Conservation (phyloP, 2,888 invertebrate genomes). For the Toxonevra muliebris region DNA sequence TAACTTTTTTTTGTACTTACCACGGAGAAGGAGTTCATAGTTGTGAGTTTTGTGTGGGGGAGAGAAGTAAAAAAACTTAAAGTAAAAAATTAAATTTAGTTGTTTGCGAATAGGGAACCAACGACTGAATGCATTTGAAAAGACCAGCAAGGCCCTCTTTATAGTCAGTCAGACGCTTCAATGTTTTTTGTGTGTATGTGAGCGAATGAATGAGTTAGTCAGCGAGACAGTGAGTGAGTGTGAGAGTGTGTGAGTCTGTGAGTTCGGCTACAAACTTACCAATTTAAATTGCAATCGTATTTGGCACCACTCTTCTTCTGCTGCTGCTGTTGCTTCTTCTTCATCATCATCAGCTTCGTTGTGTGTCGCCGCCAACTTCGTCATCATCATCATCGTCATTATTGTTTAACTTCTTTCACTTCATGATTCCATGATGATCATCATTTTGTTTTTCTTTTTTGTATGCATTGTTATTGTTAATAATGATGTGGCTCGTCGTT, state of each 20-base stretch:
- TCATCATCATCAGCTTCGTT: not conserved
- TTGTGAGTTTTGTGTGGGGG: constrained; percentile 62
- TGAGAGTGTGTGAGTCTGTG: constrained; percentile 16
- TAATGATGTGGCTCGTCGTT: too few relatives aligned
- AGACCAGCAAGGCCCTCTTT: constrained; percentile 63
- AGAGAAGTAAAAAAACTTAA: constrained; percentile 59
- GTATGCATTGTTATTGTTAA: too few relatives aligned
- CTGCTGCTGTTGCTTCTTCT: too few relatives aligned
- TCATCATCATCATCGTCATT: not conserved
- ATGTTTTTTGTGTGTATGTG: too few relatives aligned
- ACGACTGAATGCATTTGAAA: constrained; percentile 65
- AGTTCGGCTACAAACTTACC: constrained; percentile 18
- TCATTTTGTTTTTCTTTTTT: too few relatives aligned
- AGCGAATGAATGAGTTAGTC: not conserved
- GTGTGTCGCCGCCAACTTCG: not conserved
- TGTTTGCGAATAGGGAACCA: constrained; percentile 65
- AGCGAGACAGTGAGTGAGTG: constrained; percentile 1
- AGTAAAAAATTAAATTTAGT: constrained; percentile 61
- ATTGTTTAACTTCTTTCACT: not conserved
- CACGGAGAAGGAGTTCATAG: constrained; percentile 67
- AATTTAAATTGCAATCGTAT: not conserved
- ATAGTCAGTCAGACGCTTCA: constrained; percentile 52
- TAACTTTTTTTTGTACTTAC: constrained; percentile 55
- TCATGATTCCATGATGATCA: too few relatives aligned
- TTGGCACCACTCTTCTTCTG: too few relatives aligned